phyloP scores from a whole-genome alignment of 2,113 vertebrate genomes.

The Ranitomeya variabilis region DNA sequence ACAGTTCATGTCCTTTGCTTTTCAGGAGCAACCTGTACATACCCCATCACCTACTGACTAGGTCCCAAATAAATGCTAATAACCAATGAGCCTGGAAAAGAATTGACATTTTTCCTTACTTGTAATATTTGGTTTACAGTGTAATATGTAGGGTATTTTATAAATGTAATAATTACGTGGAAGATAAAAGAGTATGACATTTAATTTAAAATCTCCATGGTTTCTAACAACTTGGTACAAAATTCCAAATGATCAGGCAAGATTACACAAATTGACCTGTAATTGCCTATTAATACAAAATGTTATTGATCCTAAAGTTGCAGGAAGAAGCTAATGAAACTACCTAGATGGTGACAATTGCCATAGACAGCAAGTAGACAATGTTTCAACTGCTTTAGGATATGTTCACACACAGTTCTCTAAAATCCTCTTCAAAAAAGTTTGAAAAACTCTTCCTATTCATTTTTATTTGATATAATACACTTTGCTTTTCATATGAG shows the following conservation, averaged over 20 bases:
- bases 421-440: too few species aligned
- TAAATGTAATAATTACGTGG: not conserved
- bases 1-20: constrained; percentile 41
- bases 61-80: constrained; percentile 43
- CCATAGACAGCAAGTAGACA: too few species aligned
- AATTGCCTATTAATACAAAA: not conserved
- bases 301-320: not conserved
- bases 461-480: too few species aligned
- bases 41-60: constrained; percentile 42
- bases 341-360: not conserved
- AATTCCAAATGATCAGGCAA: not conserved
- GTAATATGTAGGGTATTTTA: not conserved
- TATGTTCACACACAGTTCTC: too few species aligned
- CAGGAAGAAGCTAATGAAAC: not conserved
- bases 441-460: too few species aligned
- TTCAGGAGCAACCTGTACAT: constrained; percentile 5
- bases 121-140: not conserved
- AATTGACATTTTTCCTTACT: not conserved
- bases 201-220: not conserved
- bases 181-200: too few species aligned
- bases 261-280: not conserved
- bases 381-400: too few species aligned
- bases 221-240: not conserved
- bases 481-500: too few species aligned
- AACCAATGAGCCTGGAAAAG: constrained; percentile 10